Base-by-base conservation (phyloP, 2,888 invertebrate species). In the Ypsolopha scabrella region DNA sequence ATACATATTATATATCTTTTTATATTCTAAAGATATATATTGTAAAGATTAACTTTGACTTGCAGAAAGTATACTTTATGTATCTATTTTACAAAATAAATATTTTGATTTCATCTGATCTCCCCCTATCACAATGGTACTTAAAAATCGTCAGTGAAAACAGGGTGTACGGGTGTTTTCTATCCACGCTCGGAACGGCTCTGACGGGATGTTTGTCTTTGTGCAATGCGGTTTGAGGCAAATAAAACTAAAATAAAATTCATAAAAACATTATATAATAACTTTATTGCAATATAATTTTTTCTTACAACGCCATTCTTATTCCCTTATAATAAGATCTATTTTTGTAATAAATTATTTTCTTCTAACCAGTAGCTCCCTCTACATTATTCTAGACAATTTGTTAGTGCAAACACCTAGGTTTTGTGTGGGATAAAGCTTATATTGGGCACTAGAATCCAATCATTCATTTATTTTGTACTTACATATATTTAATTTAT, bases 261-360 rank as follows among this genome's bases (percentile, higher is more conserved):
- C 43, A 14, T 14, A 24, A 41, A 41, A 14, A 24, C 24, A 48
- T 53, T 54, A 47, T 14, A 53, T 58, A 63, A 24, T 24, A 24
- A 24, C 24, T 24, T 65, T 63, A 65, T 64, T 66, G 58, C 57
- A 60, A 59, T 63, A 62, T 11, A 9, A 24, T 43, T 57, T 58
- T 56, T 60, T 57, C 55, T 51, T 54, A 55, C 57, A 54, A 52
- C 54, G 53, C 54, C 53, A 56, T 55, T n/a, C n/a, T n/a, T 55
- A 50, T 55, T 57, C 50, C 11, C 48, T 54, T 53, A 50, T 24
- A 43, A 52, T 52, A 54, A 33, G 14, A 51, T 53, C 52, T 54
- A 52, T 53, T 55, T n/a, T 57, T 56, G 52, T 50, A 61, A 61
- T 61, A 60, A 60, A 57, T 61, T 60, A 55, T 48, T 54, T 52